Conservation (phyloP, 2,113 vertebrate species). For the Clarias magur region DNA sequence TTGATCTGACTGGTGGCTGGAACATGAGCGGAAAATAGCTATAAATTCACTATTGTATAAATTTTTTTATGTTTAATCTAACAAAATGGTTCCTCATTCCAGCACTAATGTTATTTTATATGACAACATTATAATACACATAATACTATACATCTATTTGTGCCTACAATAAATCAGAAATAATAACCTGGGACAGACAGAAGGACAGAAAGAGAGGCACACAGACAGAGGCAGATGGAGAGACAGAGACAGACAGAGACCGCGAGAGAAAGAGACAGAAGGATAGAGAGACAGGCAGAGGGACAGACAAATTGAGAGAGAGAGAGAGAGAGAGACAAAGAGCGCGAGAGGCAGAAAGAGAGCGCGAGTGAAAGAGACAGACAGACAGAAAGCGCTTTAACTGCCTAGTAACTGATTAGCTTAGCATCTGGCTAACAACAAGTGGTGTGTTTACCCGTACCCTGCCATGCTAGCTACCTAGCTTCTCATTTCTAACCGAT, state of each 20-base stretch:
- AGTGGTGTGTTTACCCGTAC: slow-evolving; percentile 53
- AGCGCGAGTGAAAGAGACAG: too few relatives aligned
- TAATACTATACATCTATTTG: neutral
- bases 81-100: neutral
- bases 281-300: too few relatives aligned
- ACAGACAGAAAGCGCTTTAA: neutral
- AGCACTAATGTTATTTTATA: neutral
- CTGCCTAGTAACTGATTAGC: slow-evolving; percentile 18
- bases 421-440: slow-evolving; percentile 53
- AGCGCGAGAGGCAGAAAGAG: too few relatives aligned
- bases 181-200: neutral
- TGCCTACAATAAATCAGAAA: neutral
- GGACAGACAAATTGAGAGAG: too few relatives aligned
- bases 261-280: too few relatives aligned
- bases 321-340: too few relatives aligned
- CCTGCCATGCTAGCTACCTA: slow-evolving; percentile 4
- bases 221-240: neutral
- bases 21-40: neutral
- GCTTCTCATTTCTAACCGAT: neutral
- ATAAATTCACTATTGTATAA: neutral
- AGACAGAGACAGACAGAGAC: neutral
- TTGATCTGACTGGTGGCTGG: neutral
- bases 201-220: neutral
- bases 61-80: too few relatives aligned
- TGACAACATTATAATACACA: too few relatives aligned